A percentile compares a stretch with the other conserved stretches of the same genome.
Evolutionary conservation across 2,888 invertebrate species (phyloP).

Genomic region (Polydrusus tereticollis): DNA sequence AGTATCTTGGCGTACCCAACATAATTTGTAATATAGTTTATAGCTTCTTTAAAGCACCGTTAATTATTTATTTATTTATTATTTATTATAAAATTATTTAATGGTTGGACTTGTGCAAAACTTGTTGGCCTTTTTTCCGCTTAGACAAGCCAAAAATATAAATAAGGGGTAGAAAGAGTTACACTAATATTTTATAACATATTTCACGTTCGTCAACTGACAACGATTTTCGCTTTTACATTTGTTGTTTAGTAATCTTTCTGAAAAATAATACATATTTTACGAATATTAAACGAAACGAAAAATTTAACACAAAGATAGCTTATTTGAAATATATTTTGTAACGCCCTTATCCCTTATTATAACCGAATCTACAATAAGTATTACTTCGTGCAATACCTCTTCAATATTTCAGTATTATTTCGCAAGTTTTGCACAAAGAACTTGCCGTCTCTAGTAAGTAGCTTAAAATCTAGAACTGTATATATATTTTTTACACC

Average conservation of each 20-base stretch:
- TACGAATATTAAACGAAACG: too few species aligned
- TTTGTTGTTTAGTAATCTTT: too few species aligned
- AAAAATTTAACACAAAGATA: too few species aligned
- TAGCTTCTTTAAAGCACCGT: constrained; percentile 32
- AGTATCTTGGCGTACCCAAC: constrained; percentile 56
- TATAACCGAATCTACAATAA: constrained; percentile 3
- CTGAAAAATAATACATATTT: too few species aligned
- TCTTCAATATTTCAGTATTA: constrained; percentile 24
- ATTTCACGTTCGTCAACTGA: too few species aligned
- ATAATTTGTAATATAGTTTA: constrained; percentile 58
- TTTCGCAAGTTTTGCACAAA: constrained; percentile 8
- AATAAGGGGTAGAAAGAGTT: neutral
- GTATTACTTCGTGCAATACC: constrained; percentile 34
- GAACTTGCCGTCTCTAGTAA: neutral
- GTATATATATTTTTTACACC: constrained; percentile 60
- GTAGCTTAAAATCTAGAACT: constrained; percentile 54
- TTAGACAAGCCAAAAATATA: constrained; percentile 16
- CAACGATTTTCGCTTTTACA: too few species aligned
- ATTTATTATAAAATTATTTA: constrained; percentile 46
- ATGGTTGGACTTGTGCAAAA: constrained; percentile 30
- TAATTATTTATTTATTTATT: constrained; percentile 48
- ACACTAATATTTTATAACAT: neutral
- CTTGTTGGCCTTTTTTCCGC: constrained; percentile 11
- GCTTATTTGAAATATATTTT: neutral
- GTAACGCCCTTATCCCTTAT: neutral